Base-by-base conservation (phyloP, 2,797 vertebrate species). In the Crenuchus spilurus region DNA sequence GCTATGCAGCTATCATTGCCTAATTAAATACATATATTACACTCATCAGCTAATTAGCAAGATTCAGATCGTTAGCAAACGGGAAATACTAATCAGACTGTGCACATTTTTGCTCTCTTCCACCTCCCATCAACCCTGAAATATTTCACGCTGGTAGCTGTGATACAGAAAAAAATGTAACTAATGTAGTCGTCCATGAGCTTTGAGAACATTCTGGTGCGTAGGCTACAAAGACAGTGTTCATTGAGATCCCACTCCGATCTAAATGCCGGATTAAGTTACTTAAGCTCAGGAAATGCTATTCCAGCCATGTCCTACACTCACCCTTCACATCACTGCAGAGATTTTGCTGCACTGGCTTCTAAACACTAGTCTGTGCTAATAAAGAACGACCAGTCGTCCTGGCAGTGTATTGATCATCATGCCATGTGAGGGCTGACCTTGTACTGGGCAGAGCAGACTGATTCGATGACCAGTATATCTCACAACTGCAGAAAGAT, bases 241-340 rank as follows among this genome's bases (percentile, higher is more conserved):
- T 71, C 48, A 42, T 46, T 33, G 49, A 72, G 44, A 64, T 26
- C 60, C 48, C 44, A 6, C 49, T 22, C 22, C 70, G 48, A 74
- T 55, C 52, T 26, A 24, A 24, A 31, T 49, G 39, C 49, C 22
- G 33, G 74, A 81, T 75, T 69, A 73, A 61, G 65, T 80, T 74
- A 63, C 58, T 70, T 52, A 77, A 77, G 41, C 33, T 30, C 55
- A 70, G 48, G 76, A 82, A 67, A 79, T 68, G 66, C 26, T 37
- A 75, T 37, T 51, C 74, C 33, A 33, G 16, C 30, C 30, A 33
- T 74, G 52, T 74, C 74, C 74, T 81, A 74, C 46, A 78, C 11
- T 49, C 35, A 76, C 51, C 70, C 74, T 78, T 82, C 54, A 80
- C 26, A 44, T 14, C 18, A 26, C 33, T 72, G 73, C 60, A 73